Conservation (phyloP, 2,797 vertebrate species). For the Dermochelys coriacea region DNA sequence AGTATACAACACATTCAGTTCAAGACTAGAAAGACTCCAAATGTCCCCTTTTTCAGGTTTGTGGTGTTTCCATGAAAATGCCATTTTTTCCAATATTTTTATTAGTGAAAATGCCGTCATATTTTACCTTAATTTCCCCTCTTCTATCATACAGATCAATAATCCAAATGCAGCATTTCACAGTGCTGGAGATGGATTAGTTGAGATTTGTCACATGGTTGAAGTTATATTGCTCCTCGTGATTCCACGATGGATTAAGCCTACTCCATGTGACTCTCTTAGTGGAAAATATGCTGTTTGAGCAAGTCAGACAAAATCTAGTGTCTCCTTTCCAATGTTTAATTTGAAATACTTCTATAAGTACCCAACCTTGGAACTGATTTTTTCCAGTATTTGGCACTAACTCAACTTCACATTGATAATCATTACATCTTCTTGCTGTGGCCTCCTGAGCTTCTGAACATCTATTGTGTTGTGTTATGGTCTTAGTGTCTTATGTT, state of each 20-base stretch:
- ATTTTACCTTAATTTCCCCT: not conserved
- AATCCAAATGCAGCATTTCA: not conserved
- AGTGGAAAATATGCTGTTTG: not conserved
- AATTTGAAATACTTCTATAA: not conserved
- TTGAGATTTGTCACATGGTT: not conserved
- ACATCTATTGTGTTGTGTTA: not conserved
- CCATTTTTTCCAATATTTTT: conserved; percentile 8
- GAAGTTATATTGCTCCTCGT: not conserved
- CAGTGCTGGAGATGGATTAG: not conserved
- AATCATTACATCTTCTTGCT: not conserved
- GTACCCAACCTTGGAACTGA: not conserved
- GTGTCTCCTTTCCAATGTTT: not conserved
- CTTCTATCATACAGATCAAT: not conserved
- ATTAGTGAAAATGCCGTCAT: conserved; percentile 28
- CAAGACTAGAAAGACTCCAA: not conserved
- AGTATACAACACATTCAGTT: not conserved
- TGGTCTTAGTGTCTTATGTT: not conserved
- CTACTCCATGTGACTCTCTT: not conserved
- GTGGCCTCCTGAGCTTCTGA: not conserved
- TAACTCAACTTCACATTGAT: not conserved
- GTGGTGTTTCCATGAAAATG: not conserved
- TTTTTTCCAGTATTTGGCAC: not conserved
- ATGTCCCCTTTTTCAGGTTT: not conserved
- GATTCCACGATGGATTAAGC: not conserved
- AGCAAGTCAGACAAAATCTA: not conserved